Conservation (phyloP, 2,113 vertebrate genomes). For the Megaceryle maxima region DNA sequence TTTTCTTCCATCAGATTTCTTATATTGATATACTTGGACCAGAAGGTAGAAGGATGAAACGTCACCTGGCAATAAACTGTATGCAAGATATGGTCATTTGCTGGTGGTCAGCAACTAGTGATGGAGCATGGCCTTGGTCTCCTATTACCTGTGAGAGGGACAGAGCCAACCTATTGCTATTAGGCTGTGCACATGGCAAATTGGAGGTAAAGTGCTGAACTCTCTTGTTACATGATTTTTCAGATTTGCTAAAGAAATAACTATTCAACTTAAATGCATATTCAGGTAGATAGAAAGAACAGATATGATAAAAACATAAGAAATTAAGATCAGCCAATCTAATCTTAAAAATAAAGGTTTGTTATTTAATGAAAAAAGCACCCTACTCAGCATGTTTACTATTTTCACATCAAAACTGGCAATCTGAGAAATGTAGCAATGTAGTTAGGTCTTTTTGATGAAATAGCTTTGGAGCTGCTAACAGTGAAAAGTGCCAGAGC, state of each 20-base stretch:
- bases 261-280: not conserved
- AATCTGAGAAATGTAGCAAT: not conserved
- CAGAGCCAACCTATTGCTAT: constrained; percentile 86
- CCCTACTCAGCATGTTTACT: not conserved
- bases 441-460: not conserved
- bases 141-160: constrained; percentile 80
- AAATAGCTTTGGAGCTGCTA: not conserved
- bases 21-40: constrained; percentile 80
- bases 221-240: not conserved
- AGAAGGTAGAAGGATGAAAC: constrained; percentile 70
- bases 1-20: constrained; percentile 77
- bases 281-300: not conserved
- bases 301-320: not conserved
- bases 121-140: constrained; percentile 88
- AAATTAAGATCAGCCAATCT: not conserved
- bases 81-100: constrained; percentile 85
- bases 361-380: not conserved
- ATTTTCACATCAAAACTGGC: not conserved
- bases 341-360: not conserved
- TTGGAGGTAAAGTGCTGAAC: constrained; percentile 82
- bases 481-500: not conserved
- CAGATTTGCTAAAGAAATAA: not conserved
- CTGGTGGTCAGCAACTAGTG: constrained; percentile 85
- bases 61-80: constrained; percentile 80
- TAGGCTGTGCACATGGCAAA: constrained; percentile 80